phyloP scores from a whole-genome alignment of 2,888 invertebrate species.

The Euplexia lucipara region DNA sequence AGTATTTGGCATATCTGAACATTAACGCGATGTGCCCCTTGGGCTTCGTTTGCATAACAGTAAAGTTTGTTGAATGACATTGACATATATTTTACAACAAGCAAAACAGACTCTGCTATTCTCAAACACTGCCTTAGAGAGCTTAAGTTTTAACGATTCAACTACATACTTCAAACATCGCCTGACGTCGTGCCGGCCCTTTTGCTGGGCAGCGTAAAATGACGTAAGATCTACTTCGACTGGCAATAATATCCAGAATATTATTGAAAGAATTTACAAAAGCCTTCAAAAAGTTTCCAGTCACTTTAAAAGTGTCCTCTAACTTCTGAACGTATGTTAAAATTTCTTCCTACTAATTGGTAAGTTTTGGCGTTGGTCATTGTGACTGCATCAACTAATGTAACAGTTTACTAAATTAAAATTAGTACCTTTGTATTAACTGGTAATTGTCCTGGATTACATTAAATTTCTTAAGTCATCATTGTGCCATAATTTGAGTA shows the following conservation, averaged over 20 bases:
- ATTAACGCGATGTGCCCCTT: slow-evolving; percentile 2
- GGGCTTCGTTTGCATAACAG: slow-evolving; percentile 7
- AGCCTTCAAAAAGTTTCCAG: neutral
- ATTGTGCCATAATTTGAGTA: slow-evolving; percentile 2
- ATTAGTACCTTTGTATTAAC: slow-evolving; percentile 10
- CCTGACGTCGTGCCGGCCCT: neutral
- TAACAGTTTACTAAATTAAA: slow-evolving; percentile 17
- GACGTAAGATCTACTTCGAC: neutral
- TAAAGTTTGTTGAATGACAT: neutral
- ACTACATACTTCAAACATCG: slow-evolving; percentile 3
- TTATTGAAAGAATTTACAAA: neutral
- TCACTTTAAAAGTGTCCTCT: neutral
- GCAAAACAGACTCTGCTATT: neutral
- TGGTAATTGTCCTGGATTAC: slow-evolving; percentile 9
- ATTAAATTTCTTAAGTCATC: neutral
- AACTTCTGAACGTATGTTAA: neutral
- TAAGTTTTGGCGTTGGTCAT: slow-evolving; percentile 1
- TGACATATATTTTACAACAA: neutral
- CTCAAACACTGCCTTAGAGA: slow-evolving; percentile 40
- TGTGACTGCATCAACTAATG: slow-evolving; percentile 31
- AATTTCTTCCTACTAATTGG: slow-evolving; percentile 5
- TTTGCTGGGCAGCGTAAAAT: neutral
- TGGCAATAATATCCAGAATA: neutral
- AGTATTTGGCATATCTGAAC: neutral
- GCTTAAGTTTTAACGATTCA: slow-evolving; percentile 8